Percentiles rank a stretch among this genome's conserved stretches.
phyloP scores from a whole-genome alignment of 2,113 vertebrate species.

The Motacilla tschutschensis region DNA sequence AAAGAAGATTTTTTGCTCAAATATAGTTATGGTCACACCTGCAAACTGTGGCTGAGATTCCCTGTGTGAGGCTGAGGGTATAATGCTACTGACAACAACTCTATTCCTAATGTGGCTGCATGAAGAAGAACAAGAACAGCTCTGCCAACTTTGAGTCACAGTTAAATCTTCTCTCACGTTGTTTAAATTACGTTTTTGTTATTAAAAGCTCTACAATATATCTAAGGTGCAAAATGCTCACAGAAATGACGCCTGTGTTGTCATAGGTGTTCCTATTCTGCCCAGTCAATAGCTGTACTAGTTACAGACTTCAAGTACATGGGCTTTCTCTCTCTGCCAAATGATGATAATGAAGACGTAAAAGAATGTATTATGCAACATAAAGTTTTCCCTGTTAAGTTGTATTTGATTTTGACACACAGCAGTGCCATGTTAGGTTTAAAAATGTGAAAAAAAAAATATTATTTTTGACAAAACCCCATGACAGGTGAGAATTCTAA shows the following conservation, averaged over 20 bases:
- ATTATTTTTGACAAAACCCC: neutral
- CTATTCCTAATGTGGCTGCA: neutral
- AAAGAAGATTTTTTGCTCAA: neutral
- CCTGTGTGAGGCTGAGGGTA: neutral
- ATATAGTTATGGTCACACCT: neutral
- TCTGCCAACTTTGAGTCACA: neutral
- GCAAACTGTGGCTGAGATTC: neutral
- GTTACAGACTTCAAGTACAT: neutral
- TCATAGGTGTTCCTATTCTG: neutral
- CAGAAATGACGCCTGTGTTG: neutral
- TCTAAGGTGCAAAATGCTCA: neutral
- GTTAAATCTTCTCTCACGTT: neutral
- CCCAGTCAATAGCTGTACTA: neutral
- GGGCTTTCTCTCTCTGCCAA: neutral
- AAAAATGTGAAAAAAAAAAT: neutral
- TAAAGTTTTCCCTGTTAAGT: neutral
- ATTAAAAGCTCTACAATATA: neutral
- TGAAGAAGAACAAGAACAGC: neutral
- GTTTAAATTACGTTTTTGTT: neutral
- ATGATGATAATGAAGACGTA: neutral
- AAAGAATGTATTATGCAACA: neutral
- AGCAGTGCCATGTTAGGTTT: neutral
- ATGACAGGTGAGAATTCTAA: neutral
- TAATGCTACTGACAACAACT: neutral
- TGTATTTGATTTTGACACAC: neutral